Conservation (phyloP, 2,113 vertebrate species). For the Sorex araneus region DNA sequence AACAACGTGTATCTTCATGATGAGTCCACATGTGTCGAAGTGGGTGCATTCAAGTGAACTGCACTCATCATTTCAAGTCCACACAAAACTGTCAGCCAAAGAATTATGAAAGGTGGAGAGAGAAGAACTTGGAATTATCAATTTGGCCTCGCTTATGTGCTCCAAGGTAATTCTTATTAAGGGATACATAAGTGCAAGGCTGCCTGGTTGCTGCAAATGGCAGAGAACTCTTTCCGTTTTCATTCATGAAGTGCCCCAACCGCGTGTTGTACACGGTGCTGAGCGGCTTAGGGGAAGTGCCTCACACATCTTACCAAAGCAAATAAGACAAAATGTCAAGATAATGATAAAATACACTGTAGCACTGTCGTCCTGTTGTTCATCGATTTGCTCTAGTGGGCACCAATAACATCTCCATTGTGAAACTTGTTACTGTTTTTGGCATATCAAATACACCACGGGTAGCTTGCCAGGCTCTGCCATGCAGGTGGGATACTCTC, state of each 20-base stretch:
- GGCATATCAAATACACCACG: too few relatives aligned
- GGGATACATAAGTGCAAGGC: neutral
- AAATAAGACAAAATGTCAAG: conserved; percentile 18
- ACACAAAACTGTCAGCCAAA: neutral
- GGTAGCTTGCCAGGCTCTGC: too few relatives aligned
- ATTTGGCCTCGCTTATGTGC: neutral
- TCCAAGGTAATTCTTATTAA: neutral
- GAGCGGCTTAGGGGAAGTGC: neutral
- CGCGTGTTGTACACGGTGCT: neutral
- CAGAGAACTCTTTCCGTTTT: neutral
- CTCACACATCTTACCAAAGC: neutral
- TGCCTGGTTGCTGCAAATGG: neutral
- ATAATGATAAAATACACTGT: neutral
- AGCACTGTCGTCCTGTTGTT: too few relatives aligned
- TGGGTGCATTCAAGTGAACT: neutral
- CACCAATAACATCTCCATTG: too few relatives aligned
- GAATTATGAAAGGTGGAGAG: neutral
- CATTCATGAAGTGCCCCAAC: neutral
- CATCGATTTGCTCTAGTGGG: too few relatives aligned
- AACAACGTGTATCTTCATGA: neutral
- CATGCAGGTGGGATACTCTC: too few relatives aligned
- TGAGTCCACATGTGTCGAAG: neutral
- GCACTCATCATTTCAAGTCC: neutral
- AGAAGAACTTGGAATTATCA: neutral
- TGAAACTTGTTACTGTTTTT: too few relatives aligned